Evolutionary conservation across 2,888 invertebrate genomes (phyloP).

Genomic region (Clusia tigrina): DNA sequence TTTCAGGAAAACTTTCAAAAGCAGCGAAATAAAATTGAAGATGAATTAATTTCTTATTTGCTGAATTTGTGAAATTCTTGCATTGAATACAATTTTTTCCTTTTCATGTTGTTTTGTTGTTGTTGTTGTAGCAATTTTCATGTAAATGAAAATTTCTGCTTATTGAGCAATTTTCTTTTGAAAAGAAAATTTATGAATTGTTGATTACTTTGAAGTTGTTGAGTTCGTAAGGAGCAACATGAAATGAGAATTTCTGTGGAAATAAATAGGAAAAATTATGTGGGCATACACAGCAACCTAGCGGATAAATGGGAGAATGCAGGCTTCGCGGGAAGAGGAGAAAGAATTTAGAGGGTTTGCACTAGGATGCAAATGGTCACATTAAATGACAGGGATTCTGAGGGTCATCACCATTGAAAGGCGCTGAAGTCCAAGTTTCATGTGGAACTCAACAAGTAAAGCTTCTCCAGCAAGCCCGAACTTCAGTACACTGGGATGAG

Average conservation of each 20-base stretch:
- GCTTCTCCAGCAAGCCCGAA: too few relatives aligned
- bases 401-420: too few relatives aligned
- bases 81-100: conserved; percentile 6
- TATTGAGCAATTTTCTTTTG: conserved; percentile 37
- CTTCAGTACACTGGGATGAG: too few relatives aligned
- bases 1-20: background rate
- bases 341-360: too few relatives aligned
- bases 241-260: conserved; percentile 24
- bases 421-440: too few relatives aligned
- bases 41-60: conserved; percentile 16
- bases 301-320: conserved; percentile 8
- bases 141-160: conserved; percentile 43
- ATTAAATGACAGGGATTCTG: too few relatives aligned
- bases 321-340: too few relatives aligned
- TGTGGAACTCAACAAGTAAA: too few relatives aligned
- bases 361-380: too few relatives aligned
- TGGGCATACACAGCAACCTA: background rate
- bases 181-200: conserved; percentile 1
- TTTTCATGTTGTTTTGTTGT: background rate
- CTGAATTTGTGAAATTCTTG: conserved; percentile 4
- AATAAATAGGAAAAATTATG: conserved; percentile 8
- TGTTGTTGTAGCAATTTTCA: background rate
- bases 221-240: too few relatives aligned
- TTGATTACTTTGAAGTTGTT: conserved; percentile 17
- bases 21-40: background rate